These are phyloP conservation scores for Idris sp. DNA, from an alignment of 1,140 invertebrate genomes.

Conservation along the genomic window DNA sequence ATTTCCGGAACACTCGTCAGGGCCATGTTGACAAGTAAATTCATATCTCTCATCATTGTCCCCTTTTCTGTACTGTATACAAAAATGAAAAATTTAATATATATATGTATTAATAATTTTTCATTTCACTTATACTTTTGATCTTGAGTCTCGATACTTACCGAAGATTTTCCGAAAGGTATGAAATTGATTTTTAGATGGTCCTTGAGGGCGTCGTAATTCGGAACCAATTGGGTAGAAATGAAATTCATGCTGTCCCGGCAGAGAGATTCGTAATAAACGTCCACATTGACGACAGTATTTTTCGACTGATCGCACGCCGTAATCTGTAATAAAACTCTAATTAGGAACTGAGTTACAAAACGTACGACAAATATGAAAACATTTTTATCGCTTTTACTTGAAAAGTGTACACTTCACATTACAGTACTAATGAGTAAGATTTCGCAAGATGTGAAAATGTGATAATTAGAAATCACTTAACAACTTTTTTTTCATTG, in stretches of 20 bases:
- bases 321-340: slow-evolving; percentile 26
- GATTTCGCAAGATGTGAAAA: background rate
- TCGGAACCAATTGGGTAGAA: slow-evolving; percentile 73
- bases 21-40: slow-evolving; percentile 84
- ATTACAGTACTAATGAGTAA: background rate
- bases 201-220: slow-evolving; percentile 61
- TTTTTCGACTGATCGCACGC: slow-evolving; percentile 37
- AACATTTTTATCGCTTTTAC: slow-evolving; percentile 1
- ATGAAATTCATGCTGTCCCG: slow-evolving; percentile 87
- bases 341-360: slow-evolving; percentile 3
- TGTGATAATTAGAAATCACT: too few relatives aligned
- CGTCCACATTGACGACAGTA: slow-evolving; percentile 61
- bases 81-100: background rate
- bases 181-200: slow-evolving; percentile 64
- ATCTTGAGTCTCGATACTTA: too few relatives aligned
- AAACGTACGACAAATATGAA: background rate
- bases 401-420: slow-evolving; percentile 4
- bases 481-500: too few relatives aligned
- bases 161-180: slow-evolving; percentile 88
- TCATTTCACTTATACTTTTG: too few relatives aligned
- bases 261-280: slow-evolving; percentile 91
- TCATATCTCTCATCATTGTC: slow-evolving; percentile 72
- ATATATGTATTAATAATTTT: too few relatives aligned
- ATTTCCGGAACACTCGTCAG: slow-evolving; percentile 82
- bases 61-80: slow-evolving; percentile 67